These are phyloP conservation scores for Syngnathus typhle DNA, from an alignment of 2,113 vertebrate species.

Conservation along the genomic window DNA sequence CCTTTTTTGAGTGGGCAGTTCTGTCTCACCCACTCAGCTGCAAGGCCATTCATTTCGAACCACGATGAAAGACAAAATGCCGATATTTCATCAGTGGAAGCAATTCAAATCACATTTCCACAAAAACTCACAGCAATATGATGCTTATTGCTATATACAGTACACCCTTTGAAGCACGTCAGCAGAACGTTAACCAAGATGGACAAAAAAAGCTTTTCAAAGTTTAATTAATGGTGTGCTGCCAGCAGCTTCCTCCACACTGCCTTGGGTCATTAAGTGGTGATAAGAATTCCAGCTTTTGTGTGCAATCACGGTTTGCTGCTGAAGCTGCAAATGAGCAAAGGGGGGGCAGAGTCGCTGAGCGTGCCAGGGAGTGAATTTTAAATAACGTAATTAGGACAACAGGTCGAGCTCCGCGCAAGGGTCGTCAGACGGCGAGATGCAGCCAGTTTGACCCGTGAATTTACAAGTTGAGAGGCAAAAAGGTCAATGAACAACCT, in stretches of 20 bases:
- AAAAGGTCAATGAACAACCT: constrained; percentile 3
- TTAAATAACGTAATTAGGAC: constrained; percentile 11
- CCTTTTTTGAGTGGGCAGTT: background rate
- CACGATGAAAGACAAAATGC: background rate
- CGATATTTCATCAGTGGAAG: background rate
- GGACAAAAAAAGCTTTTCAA: constrained; percentile 18
- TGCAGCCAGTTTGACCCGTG: background rate
- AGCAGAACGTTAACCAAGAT: constrained; percentile 7
- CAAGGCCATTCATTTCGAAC: background rate
- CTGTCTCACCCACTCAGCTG: background rate
- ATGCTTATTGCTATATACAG: background rate
- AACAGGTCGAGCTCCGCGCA: background rate
- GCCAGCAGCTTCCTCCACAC: constrained; percentile 19
- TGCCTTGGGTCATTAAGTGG: constrained; percentile 27
- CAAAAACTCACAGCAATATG: background rate
- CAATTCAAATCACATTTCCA: background rate
- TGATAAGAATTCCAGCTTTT: constrained; percentile 21
- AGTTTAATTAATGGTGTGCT: constrained; percentile 30
- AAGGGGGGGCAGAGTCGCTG: background rate
- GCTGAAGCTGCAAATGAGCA: constrained; percentile 19
- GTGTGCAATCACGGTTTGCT: constrained; percentile 14
- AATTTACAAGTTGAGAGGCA: constrained; percentile 3
- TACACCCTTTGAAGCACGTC: background rate
- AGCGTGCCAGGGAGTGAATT: constrained; percentile 10
- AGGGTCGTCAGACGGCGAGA: background rate